Base-by-base conservation (phyloP, 2,888 invertebrate species). In the Drosophila robusta region DNA sequence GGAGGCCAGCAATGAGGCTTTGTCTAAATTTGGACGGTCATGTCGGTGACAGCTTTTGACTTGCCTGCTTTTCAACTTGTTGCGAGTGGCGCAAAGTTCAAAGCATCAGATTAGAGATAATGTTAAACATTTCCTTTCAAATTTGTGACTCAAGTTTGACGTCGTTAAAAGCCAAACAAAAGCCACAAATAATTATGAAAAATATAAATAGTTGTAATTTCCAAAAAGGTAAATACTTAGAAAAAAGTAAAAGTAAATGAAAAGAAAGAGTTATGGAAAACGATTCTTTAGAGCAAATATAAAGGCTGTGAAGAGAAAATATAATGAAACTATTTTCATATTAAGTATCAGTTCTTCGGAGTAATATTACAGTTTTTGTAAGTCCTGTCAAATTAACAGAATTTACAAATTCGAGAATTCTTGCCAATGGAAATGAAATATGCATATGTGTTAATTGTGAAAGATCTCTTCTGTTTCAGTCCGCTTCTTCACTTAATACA, bases 1-100 rank as follows among this genome's bases (percentile, higher is more conserved):
- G 82, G 87, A 77, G 73, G 82, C 78, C 74, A 67, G 73, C 85
- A 70, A 76, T 74, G 82, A 76, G 78, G 87, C 87, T 87, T 87
- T 83, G 78, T 84, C 87, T 87, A 83, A 83, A 83, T 87, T 83
- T 87, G 87, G 83, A 81, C 74, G 81, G 87, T 75, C 83, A 83
- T 84, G 87, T 84, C 71, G 65, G 77, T 81, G 87, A 87, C 85
- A 87, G 79, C 87, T 76, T 84, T 81, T 84, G 78, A 78, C 74
- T 83, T 78, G 78, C 67, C 64, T 70, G 64, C 84, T 74, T 75
- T 80, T 76, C 70, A 80, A 71, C 80, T 71, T 54, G 61, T 66
- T 52, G 72, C 80, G 80, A 80, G 84, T 80, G 78, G 81, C 84
- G 87, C 87, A 58, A 66, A 87, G 83, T 83, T 83, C 83, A 87